phyloP scores from a whole-genome alignment of 2,888 invertebrate species.

The Leucophenga montana region DNA sequence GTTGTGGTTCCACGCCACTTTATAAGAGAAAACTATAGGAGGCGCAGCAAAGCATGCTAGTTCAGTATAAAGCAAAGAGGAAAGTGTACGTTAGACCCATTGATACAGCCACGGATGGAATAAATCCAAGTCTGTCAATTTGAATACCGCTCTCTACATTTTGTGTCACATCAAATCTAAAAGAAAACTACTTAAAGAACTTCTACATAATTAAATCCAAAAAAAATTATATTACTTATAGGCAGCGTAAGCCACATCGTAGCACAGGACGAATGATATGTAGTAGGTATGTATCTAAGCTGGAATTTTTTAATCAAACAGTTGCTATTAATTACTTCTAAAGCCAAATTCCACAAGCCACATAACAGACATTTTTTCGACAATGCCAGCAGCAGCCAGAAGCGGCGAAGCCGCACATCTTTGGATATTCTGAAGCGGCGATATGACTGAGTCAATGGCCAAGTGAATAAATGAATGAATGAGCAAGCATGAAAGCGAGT shows the following conservation, averaged over 20 bases:
- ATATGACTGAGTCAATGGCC: conserved; percentile 39
- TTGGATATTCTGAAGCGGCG: conserved; percentile 31
- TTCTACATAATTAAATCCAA: not conserved
- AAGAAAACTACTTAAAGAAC: not conserved
- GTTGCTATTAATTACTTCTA: conserved; percentile 71
- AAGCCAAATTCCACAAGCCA: conserved; percentile 64
- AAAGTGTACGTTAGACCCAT: no score
- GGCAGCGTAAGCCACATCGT: conserved; percentile 21
- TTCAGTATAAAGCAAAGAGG: no score
- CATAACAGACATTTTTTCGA: conserved; percentile 68
- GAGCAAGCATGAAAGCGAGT: conserved; percentile 44
- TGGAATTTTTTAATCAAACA: conserved; percentile 72
- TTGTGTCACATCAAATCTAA: not conserved
- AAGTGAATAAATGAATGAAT: conserved; percentile 52
- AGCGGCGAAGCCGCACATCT: conserved; percentile 17
- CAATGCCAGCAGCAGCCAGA: conserved; percentile 35
- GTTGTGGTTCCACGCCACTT: no score
- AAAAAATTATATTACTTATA: conserved; percentile 26
- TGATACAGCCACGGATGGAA: no score
- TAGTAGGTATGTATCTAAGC: conserved; percentile 41
- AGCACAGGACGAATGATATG: not conserved
- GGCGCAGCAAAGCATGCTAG: no score
- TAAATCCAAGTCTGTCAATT: no score
- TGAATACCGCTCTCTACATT: no score
- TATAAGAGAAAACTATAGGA: no score